Percentiles rank a stretch among this genome's conserved stretches.
Conservation (phyloP, 2,113 vertebrate genomes). For the Tetrax tetrax region DNA sequence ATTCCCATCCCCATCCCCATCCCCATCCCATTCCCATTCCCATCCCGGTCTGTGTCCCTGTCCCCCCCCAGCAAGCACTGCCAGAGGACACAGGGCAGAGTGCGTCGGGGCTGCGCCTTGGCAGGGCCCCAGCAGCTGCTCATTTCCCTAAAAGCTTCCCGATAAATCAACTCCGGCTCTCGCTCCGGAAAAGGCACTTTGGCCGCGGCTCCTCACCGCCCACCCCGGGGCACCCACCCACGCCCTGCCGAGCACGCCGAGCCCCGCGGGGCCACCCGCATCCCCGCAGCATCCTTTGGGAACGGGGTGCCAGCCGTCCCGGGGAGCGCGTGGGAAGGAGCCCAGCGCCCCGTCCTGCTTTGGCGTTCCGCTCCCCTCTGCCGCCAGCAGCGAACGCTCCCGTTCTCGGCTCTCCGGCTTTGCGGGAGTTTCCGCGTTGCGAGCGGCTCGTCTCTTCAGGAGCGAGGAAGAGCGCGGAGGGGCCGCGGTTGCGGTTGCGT, state of each 20-base stretch:
- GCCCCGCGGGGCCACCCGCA: rapidly evolving
- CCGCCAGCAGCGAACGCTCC: background rate
- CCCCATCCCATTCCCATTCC: no score
- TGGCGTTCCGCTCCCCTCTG: rapidly evolving
- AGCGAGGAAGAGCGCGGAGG: background rate
- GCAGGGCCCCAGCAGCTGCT: constrained; percentile 48
- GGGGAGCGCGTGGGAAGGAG: background rate
- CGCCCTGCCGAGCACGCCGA: background rate
- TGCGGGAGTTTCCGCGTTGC: background rate
- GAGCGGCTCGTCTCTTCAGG: background rate
- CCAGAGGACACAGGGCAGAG: constrained; percentile 57
- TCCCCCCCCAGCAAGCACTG: constrained; percentile 36
- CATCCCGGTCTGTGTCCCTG: background rate
- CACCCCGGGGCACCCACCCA: background rate
- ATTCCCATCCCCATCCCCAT: no score
- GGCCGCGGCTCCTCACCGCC: background rate
- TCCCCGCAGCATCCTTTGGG: background rate
- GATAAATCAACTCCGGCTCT: constrained; percentile 20
- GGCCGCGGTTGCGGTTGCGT: background rate
- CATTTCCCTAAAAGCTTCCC: constrained; percentile 69
- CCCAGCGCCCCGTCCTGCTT: background rate
- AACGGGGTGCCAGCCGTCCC: rapidly evolving
- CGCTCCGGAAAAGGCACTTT: constrained; percentile 34
- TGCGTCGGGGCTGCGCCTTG: constrained; percentile 23
- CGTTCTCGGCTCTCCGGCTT: background rate